Conservation (phyloP, 2,797 vertebrate species). For the Arremon aurantiirostris region DNA sequence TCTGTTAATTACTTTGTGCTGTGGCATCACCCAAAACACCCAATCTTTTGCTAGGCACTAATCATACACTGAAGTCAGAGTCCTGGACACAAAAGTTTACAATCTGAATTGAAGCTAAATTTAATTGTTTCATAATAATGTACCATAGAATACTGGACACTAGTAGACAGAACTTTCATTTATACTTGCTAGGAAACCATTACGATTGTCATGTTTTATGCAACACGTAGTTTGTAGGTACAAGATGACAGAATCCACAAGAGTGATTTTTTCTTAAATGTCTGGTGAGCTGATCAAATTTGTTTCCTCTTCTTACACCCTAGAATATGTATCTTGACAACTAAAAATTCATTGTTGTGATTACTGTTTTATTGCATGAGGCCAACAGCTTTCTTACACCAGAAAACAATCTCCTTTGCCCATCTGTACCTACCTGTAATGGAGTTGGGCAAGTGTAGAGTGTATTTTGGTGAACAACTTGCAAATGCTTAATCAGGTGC, state of each 20-base stretch:
- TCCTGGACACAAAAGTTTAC: background rate
- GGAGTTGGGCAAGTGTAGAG: slow-evolving; percentile 91
- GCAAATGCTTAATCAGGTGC: slow-evolving; percentile 90
- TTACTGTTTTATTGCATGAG: background rate
- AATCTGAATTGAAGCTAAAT: background rate
- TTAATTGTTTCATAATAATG: background rate
- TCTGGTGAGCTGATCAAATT: background rate
- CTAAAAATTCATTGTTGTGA: background rate
- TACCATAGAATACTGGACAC: background rate
- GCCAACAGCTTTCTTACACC: background rate
- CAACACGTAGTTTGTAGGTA: background rate
- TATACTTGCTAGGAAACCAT: background rate
- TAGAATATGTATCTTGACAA: background rate
- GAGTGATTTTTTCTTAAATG: background rate
- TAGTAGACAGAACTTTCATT: background rate
- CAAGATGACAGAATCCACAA: background rate
- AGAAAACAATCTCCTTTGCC: background rate
- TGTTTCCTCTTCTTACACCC: background rate
- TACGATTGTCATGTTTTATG: background rate
- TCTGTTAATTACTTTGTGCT: background rate
- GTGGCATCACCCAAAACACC: background rate
- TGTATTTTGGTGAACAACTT: slow-evolving; percentile 92
- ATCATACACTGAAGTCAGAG: background rate
- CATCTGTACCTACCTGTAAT: slow-evolving; percentile 80
- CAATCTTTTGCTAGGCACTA: background rate